These are phyloP conservation scores for Xenentodon cancila DNA, from an alignment of 2,797 vertebrate genomes.

Conservation along the genomic window DNA sequence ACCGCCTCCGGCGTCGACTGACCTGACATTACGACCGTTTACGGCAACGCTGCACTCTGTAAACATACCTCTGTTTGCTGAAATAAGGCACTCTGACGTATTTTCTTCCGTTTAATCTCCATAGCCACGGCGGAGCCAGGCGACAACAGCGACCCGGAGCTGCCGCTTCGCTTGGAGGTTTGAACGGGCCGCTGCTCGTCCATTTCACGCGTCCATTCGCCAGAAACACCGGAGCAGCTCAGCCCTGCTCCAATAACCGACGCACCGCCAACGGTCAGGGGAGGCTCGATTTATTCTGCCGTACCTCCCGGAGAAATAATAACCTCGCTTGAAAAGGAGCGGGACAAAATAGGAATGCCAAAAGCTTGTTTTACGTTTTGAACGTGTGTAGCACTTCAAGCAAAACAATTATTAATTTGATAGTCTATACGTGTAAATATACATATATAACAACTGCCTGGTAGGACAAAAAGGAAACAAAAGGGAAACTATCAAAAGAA, in stretches of 20 bases:
- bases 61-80: constrained; percentile 74
- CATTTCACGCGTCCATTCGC: constrained; percentile 63
- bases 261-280: constrained; percentile 42
- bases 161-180: constrained; percentile 69
- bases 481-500: background rate
- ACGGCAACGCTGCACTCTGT: background rate
- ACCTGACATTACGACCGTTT: constrained; percentile 10
- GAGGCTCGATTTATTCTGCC: background rate
- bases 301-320: background rate
- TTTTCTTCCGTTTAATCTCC: constrained; percentile 85
- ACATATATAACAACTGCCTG: too few relatives aligned
- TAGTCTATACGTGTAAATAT: too few relatives aligned
- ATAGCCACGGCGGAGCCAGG: constrained; percentile 80
- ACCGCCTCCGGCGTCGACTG: background rate
- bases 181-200: constrained; percentile 80
- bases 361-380: too few relatives aligned
- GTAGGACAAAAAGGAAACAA: constrained; percentile 13
- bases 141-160: constrained; percentile 54
- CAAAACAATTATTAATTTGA: background rate
- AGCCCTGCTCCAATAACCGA: constrained; percentile 8
- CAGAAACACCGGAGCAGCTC: background rate
- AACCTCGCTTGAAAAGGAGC: background rate
- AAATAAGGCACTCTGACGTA: constrained; percentile 75
- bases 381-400: too few relatives aligned
- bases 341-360: background rate